Conservation (phyloP, 2,113 vertebrate genomes). For the Sciurus niger region DNA sequence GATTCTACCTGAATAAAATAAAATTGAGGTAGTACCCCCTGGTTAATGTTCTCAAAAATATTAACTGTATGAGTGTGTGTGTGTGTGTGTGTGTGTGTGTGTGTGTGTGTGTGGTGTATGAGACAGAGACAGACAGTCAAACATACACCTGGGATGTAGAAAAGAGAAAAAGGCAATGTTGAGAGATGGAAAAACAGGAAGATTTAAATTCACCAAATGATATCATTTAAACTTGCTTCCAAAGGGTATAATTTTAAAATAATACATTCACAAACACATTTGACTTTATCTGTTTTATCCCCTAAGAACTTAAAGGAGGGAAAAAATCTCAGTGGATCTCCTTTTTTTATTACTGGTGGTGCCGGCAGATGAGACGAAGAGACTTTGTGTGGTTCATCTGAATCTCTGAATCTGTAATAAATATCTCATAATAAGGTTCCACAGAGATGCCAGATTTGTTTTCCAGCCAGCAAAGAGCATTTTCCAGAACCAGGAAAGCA, state of each 20-base stretch:
- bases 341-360: slow-evolving; percentile 67
- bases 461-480: background rate
- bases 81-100: background rate
- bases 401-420: slow-evolving; percentile 48
- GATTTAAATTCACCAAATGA: slow-evolving; percentile 29
- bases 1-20: slow-evolving; percentile 61
- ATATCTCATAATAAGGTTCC: slow-evolving; percentile 21
- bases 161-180: background rate
- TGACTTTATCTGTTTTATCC: slow-evolving; percentile 41
- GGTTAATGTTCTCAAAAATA: slow-evolving; percentile 52
- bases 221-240: slow-evolving; percentile 62
- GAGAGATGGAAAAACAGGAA: background rate
- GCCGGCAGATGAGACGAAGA: background rate
- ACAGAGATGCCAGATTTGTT: background rate
- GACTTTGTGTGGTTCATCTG: background rate
- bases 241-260: slow-evolving; percentile 70
- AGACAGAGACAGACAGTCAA: too few relatives aligned
- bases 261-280: slow-evolving; percentile 50
- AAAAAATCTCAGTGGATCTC: slow-evolving; percentile 28
- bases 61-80: background rate
- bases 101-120: background rate
- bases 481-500: background rate
- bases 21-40: slow-evolving; percentile 42
- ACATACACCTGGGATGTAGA: background rate
- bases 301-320: slow-evolving; percentile 60